Percentiles rank a stretch among this genome's conserved stretches.
These are phyloP conservation scores for Dysmachus trigonus DNA, from an alignment of 2,888 invertebrate genomes.

Conservation along the genomic window DNA sequence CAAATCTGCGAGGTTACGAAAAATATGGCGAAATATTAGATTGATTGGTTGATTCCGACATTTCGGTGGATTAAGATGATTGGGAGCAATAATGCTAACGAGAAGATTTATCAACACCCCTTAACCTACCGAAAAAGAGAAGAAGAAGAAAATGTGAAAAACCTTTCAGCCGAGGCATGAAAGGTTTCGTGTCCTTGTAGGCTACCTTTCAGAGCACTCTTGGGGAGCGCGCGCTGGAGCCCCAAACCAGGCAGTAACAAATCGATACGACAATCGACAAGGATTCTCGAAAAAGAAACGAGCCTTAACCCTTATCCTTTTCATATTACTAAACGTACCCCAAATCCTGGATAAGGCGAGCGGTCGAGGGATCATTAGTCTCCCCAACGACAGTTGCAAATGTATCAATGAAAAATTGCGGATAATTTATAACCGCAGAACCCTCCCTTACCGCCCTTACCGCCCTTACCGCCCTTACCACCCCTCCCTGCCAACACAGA, in stretches of 20 bases:
- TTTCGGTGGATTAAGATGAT: slow-evolving; percentile 25
- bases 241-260: neutral
- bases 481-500: neutral
- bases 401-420: slow-evolving; percentile 49
- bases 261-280: neutral
- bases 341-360: neutral
- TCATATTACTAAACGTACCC: neutral
- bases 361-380: slow-evolving; percentile 39
- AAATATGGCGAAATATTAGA: slow-evolving; percentile 43
- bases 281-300: neutral
- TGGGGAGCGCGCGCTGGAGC: slow-evolving; percentile 3
- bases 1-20: slow-evolving; percentile 68
- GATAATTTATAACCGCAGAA: slow-evolving; percentile 44
- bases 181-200: neutral
- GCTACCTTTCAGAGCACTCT: neutral
- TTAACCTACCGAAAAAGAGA: neutral
- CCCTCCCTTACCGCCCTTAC: too few species aligned
- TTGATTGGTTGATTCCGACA: slow-evolving; percentile 9
- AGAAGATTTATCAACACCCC: slow-evolving; percentile 7
- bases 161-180: neutral
- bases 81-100: slow-evolving; percentile 1
- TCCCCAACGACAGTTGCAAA: slow-evolving; percentile 47
- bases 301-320: slow-evolving; percentile 37
- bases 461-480: too few species aligned
- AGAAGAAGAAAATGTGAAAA: neutral